phyloP scores from a whole-genome alignment of 2,113 vertebrate species.

The Alouatta palliata region DNA sequence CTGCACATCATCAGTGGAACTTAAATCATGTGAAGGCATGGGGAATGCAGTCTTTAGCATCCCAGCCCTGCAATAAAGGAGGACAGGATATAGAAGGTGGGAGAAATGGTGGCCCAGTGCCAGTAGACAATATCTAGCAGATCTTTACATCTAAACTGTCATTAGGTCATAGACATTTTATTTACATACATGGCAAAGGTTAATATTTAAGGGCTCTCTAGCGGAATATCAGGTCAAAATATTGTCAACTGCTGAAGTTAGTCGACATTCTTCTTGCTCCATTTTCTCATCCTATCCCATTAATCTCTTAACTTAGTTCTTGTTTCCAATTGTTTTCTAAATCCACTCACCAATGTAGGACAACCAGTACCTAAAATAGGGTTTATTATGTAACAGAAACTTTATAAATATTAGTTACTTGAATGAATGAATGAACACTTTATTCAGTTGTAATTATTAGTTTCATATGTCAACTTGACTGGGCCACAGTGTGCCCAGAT shows the following conservation, averaged over 20 bases:
- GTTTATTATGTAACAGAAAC: background rate
- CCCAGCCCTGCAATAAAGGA: background rate
- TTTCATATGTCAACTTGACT: background rate
- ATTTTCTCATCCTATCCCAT: background rate
- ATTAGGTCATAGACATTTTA: background rate
- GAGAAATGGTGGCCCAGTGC: background rate
- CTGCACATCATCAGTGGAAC: too few species aligned
- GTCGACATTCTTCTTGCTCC: background rate
- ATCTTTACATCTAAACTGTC: background rate
- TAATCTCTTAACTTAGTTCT: background rate
- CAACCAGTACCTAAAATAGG: background rate
- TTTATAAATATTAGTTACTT: background rate
- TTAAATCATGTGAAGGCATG: background rate
- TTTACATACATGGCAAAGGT: background rate
- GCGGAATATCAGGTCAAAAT: background rate
- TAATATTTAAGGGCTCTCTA: background rate
- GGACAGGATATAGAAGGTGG: background rate
- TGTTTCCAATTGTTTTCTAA: background rate
- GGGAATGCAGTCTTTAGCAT: background rate
- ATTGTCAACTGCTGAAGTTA: background rate
- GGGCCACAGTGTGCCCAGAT: background rate
- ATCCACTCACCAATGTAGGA: background rate
- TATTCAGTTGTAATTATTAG: background rate
- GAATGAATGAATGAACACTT: background rate
- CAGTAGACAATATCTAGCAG: background rate